Evolutionary conservation across 2,113 vertebrate species (phyloP).

Genomic region (Protomyctophum bolini): DNA sequence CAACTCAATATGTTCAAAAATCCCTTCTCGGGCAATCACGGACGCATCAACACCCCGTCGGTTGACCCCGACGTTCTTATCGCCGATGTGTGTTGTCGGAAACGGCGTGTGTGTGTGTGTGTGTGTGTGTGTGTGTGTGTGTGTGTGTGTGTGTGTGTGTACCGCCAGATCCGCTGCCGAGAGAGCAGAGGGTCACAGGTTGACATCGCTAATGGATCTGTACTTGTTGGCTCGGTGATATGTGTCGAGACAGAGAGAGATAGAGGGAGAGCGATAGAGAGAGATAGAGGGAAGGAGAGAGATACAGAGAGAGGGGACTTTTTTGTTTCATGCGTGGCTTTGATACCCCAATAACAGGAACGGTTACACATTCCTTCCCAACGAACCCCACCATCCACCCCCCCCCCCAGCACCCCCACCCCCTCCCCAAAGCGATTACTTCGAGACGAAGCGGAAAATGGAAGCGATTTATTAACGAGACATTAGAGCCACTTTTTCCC

Average conservation of each 20-base stretch:
- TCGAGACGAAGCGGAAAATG: slow-evolving; percentile 82
- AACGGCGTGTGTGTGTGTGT: too few relatives aligned
- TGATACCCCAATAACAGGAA: slow-evolving; percentile 66
- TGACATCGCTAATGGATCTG: slow-evolving; percentile 77
- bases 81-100: too few relatives aligned
- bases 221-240: slow-evolving; percentile 50
- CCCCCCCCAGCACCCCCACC: slow-evolving; percentile 52
- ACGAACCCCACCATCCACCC: slow-evolving; percentile 35
- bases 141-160: too few relatives aligned
- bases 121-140: too few relatives aligned
- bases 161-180: slow-evolving; percentile 55
- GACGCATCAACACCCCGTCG: slow-evolving; percentile 60
- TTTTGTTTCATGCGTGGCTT: slow-evolving; percentile 62
- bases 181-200: slow-evolving; percentile 40
- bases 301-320: neutral
- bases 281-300: too few relatives aligned
- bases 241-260: slow-evolving; percentile 26
- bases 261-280: too few relatives aligned
- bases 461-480: slow-evolving; percentile 85
- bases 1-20: slow-evolving; percentile 56
- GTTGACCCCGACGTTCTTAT: slow-evolving; percentile 57
- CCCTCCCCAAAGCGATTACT: slow-evolving; percentile 68
- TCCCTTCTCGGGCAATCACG: slow-evolving; percentile 70
- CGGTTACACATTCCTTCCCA: slow-evolving; percentile 67
- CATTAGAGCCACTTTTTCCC: slow-evolving; percentile 77